These are phyloP conservation scores for Numenius phaeopus DNA, from an alignment of 2,797 vertebrate genomes.

Conservation along the genomic window DNA sequence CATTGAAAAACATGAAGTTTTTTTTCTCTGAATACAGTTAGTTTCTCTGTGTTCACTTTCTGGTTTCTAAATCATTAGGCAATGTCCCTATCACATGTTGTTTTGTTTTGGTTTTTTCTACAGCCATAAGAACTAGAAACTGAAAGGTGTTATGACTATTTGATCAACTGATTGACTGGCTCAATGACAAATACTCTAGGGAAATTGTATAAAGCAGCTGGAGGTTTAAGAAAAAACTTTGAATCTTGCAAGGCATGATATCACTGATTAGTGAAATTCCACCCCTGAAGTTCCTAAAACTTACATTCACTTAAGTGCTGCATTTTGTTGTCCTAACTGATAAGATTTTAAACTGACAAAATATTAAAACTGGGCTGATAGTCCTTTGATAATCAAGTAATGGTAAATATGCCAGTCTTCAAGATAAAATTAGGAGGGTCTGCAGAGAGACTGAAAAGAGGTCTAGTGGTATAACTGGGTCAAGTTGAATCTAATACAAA, in stretches of 20 bases:
- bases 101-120: not conserved
- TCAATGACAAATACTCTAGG: not conserved
- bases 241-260: not conserved
- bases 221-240: not conserved
- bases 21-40: not conserved
- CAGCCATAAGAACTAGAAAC: not conserved
- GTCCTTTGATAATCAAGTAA: not conserved
- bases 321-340: not conserved
- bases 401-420: not conserved
- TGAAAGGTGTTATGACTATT: not conserved
- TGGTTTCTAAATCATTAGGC: not conserved
- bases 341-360: not conserved
- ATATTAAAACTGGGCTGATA: not conserved
- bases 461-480: not conserved
- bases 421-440: not conserved
- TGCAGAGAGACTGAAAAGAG: not conserved
- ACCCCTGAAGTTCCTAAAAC: not conserved
- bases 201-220: not conserved
- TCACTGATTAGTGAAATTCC: not conserved
- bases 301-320: not conserved
- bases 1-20: not conserved
- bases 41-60: not conserved
- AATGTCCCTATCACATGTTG: not conserved
- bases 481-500: not conserved
- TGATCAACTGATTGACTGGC: not conserved